Conservation (phyloP, 2,113 vertebrate species). For the Ibidorhyncha struthersii region DNA sequence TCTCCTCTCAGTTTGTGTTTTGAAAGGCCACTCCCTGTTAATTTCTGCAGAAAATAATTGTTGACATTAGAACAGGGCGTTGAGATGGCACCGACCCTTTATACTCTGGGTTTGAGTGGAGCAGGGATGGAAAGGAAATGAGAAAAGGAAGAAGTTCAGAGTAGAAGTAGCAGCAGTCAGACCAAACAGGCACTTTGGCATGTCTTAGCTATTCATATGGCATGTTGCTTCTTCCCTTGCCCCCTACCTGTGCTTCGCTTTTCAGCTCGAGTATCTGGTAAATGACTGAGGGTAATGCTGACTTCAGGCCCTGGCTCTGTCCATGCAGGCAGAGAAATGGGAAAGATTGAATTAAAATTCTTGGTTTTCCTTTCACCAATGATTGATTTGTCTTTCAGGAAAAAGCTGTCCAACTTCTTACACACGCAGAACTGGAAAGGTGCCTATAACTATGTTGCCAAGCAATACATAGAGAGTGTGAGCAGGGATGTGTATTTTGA, state of each 20-base stretch:
- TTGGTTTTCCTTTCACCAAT: neutral
- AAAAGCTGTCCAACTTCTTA: constrained; percentile 95
- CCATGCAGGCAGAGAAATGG: neutral
- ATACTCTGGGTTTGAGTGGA: neutral
- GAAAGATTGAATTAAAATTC: neutral
- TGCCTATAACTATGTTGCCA: constrained; percentile 94
- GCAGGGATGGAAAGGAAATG: neutral
- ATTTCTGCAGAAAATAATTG: neutral
- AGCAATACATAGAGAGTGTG: constrained; percentile 90
- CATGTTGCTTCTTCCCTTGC: neutral
- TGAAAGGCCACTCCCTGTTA: neutral
- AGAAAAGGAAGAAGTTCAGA: neutral
- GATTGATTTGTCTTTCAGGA: constrained; percentile 74
- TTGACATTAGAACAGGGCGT: neutral
- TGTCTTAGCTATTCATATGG: neutral
- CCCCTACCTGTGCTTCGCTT: neutral
- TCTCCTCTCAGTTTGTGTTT: neutral
- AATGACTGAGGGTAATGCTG: neutral
- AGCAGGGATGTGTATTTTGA: constrained; percentile 92
- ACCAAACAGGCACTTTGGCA: neutral
- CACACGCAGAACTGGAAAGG: constrained; percentile 94
- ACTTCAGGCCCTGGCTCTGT: neutral
- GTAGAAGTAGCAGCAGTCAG: neutral
- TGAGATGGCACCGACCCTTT: neutral
- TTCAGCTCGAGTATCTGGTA: neutral